Evolutionary conservation across 2,888 invertebrate genomes (phyloP).

Genomic region (Oscheius sp.): DNA sequence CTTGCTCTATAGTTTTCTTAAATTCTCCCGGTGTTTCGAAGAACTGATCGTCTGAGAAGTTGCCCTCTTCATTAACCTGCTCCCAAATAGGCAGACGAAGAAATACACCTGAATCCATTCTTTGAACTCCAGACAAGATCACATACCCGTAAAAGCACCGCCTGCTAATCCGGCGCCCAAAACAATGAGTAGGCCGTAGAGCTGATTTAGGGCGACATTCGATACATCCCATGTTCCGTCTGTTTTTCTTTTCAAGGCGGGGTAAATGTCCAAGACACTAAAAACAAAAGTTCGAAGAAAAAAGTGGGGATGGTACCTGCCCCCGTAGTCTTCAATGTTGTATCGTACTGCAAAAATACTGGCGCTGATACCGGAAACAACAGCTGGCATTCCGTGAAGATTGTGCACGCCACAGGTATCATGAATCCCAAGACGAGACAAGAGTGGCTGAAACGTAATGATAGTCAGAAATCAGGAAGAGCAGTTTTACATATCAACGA

Average conservation of each 20-base stretch:
- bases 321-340: constrained; percentile 36
- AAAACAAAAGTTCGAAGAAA: background rate
- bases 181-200: constrained; percentile 82
- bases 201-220: constrained; percentile 86
- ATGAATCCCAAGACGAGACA: constrained; percentile 81
- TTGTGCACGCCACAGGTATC: constrained; percentile 61
- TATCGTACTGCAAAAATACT: constrained; percentile 41
- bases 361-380: constrained; percentile 43
- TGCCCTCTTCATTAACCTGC: constrained; percentile 61
- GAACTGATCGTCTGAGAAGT: constrained; percentile 64
- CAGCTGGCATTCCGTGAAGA: constrained; percentile 58
- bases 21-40: constrained; percentile 69
- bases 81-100: constrained; percentile 59
- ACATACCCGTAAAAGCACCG: constrained; percentile 80
- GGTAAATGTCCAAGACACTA: constrained; percentile 51
- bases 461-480: background rate
- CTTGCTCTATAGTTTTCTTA: constrained; percentile 4
- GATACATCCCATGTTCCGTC: constrained; percentile 76
- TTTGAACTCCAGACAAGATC: background rate
- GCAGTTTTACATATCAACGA: too few species aligned
- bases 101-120: constrained; percentile 47
- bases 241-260: constrained; percentile 37
- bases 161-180: constrained; percentile 81
- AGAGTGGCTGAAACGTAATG: constrained; percentile 78
- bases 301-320: constrained; percentile 16